A percentile compares a stretch with the other conserved stretches of the same genome.
Evolutionary conservation across 2,113 vertebrate species (phyloP).

Genomic region (Vidua macroura): DNA sequence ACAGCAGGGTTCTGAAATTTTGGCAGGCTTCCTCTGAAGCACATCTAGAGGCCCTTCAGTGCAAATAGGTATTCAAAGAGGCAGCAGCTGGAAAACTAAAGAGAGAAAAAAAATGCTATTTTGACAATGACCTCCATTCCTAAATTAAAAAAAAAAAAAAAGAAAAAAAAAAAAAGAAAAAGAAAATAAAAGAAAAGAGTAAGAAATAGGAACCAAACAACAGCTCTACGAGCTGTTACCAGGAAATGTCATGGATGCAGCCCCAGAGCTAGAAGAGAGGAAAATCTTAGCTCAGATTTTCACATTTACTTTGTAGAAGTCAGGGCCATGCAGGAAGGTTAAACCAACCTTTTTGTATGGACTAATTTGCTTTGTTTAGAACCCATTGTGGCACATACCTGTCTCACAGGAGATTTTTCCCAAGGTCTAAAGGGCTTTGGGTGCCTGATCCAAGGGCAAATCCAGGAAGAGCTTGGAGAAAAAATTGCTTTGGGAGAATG

Average conservation of each 20-base stretch:
- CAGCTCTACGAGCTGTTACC: background rate
- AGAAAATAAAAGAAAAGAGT: background rate
- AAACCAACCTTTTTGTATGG: background rate
- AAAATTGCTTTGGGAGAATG: rapidly evolving
- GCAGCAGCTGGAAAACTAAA: background rate
- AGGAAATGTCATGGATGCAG: background rate
- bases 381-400: background rate
- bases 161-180: too few relatives aligned
- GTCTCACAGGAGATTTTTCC: background rate
- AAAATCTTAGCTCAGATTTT: background rate
- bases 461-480: background rate
- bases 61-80: background rate
- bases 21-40: background rate
- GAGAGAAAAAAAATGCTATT: background rate
- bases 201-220: background rate
- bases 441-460: background rate
- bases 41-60: background rate
- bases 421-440: background rate
- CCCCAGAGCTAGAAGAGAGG: background rate
- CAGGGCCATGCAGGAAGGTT: background rate
- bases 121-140: background rate
- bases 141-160: background rate
- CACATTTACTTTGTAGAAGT: background rate
- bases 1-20: conserved; percentile 4
- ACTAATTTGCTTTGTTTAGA: background rate